Conservation (phyloP, 2,888 invertebrate species). For the Sipha maydis region DNA sequence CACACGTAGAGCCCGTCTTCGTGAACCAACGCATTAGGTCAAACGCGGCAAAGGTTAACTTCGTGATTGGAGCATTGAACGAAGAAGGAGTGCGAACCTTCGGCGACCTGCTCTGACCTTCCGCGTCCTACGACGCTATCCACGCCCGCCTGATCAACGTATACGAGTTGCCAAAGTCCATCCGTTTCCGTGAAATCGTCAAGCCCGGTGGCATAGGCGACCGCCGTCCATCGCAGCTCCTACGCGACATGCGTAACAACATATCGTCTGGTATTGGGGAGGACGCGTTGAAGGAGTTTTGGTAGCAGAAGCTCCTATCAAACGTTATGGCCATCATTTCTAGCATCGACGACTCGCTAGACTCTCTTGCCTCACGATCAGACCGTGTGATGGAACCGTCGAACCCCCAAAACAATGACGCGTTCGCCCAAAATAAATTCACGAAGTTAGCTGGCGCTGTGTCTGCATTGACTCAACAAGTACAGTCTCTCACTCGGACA, state of each 20-base stretch:
- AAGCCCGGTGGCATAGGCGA: neutral
- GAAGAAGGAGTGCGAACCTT: neutral
- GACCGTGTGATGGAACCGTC: too few relatives aligned
- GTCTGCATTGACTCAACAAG: too few relatives aligned
- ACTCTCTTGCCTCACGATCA: too few relatives aligned
- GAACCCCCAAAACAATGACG: too few relatives aligned
- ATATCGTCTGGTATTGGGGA: neutral
- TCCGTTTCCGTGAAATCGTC: neutral
- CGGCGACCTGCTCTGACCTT: neutral
- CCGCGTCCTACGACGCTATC: neutral
- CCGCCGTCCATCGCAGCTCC: neutral
- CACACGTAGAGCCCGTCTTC: neutral
- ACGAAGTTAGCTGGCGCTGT: too few relatives aligned
- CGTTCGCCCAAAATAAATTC: too few relatives aligned
- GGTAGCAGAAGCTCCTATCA: constrained; percentile 68
- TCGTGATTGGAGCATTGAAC: neutral
- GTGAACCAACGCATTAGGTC: neutral
- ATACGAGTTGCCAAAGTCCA: neutral
- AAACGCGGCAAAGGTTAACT: too few relatives aligned
- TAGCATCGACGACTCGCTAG: too few relatives aligned
- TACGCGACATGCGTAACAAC: constrained; percentile 14
- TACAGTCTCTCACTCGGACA: too few relatives aligned
- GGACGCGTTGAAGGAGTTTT: constrained; percentile 8
- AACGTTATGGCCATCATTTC: constrained; percentile 82
- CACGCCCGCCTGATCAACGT: neutral